Evolutionary conservation across 1,140 invertebrate species (phyloP), one percentile per base, ranked within the genome.

Genomic region (Calephelis virginiensis): DNA sequence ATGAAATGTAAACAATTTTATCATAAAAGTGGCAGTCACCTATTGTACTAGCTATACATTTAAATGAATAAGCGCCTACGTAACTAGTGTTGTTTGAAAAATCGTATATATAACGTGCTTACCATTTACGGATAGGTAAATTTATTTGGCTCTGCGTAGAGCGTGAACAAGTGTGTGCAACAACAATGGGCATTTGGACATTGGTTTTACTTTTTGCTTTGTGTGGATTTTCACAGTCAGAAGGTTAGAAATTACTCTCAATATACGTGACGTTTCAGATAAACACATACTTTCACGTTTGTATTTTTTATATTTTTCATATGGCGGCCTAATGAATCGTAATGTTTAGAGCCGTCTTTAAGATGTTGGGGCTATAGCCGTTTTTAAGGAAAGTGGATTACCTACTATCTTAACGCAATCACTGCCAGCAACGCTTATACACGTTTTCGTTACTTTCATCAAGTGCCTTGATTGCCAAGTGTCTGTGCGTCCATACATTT

Each of bases 1-100:
- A 28, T 56, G 17, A 56, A 37, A 37, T 56, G 53, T 56, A 56
- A 56, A 56, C 53, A 56, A 28, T 56, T 37, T 56, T 56, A 56
- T 11, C 53, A 56, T 56, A 56, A 56, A 37, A 56, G 37, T 56
- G 53, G 28, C 5, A 17, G 7, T 56, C 53, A 28, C 8, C 53
- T 38, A 38, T 59, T 59, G 6, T 59, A 11, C 56, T 56, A 56
- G 9, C 28, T 59, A 12, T 59, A 59, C 56, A 59, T 56, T 56
- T 56, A 37, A 28, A 56, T 59, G 37, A 59, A n/a, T 59, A 59
- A 59, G 37, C 56, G 56, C 56, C 56, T 59, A 59, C 56, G 56
- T 59, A 59, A 59, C 38, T 59, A 59, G 56, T 59, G 56, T 59
- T 59, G 37, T 59, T n/a, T 28, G 28, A 59, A 59, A 59, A 59